phyloP scores from a whole-genome alignment of 2,888 invertebrate genomes.

The Dorcus hopei region DNA sequence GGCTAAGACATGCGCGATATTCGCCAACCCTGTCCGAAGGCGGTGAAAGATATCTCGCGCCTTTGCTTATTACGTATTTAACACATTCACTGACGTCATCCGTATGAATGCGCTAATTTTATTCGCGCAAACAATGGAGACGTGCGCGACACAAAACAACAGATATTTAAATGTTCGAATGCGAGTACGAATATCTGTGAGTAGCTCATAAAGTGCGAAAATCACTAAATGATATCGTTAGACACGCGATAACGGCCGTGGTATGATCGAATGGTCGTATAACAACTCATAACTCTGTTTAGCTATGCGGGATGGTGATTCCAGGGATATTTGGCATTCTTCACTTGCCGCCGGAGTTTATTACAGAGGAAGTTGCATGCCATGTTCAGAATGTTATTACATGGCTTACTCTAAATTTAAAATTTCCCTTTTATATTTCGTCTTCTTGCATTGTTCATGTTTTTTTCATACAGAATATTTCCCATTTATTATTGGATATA shows the following conservation, averaged over 20 bases:
- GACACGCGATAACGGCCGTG: slow-evolving; percentile 38
- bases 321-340: slow-evolving; percentile 43
- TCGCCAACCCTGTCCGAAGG: slow-evolving; percentile 36
- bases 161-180: slow-evolving; percentile 2
- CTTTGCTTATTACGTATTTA: slow-evolving; percentile 22
- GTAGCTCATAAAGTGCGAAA: slow-evolving; percentile 30
- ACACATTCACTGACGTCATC: slow-evolving; percentile 13
- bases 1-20: slow-evolving; percentile 40
- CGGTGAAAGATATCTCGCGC: slow-evolving; percentile 41
- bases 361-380: slow-evolving; percentile 30
- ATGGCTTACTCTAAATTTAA: slow-evolving; percentile 19
- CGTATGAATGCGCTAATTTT: slow-evolving; percentile 1
- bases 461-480: background rate
- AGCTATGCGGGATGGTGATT: slow-evolving; percentile 46
- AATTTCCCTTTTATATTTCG: background rate
- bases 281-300: slow-evolving; percentile 48
- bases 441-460: background rate
- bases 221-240: slow-evolving; percentile 44
- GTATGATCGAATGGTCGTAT: slow-evolving; percentile 44
- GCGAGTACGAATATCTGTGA: slow-evolving; percentile 7
- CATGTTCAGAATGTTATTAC: slow-evolving; percentile 29
- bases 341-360: slow-evolving; percentile 36
- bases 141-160: background rate
- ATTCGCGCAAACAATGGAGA: slow-evolving; percentile 1
- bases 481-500: too few species aligned